A percentile compares a stretch with the other conserved stretches of the same genome.
Conservation (phyloP, 2,888 invertebrate genomes). For the Sicus ferrugineus region DNA sequence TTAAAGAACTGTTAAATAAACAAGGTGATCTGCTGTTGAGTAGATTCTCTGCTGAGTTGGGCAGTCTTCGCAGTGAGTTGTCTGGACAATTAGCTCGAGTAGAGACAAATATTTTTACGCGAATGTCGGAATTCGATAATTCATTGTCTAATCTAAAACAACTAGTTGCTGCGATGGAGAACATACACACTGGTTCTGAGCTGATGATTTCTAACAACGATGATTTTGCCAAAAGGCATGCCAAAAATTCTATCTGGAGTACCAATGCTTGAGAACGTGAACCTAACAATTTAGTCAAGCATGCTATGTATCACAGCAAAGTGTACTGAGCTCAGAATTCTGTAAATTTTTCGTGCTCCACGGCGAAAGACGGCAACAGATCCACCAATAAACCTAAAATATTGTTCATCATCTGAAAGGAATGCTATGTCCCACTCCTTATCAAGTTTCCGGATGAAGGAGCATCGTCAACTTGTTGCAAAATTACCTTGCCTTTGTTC, state of each 20-base stretch:
- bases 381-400: neutral
- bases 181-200: neutral
- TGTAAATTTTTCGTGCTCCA: neutral
- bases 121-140: neutral
- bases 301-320: neutral
- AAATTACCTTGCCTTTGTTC: no score
- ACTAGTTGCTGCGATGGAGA: neutral
- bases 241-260: no score
- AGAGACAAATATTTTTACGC: neutral
- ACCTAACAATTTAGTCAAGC: neutral
- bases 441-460: no score
- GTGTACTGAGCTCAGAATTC: neutral
- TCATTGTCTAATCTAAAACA: neutral
- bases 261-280: neutral
- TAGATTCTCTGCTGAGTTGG: neutral
- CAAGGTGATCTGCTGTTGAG: neutral
- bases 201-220: neutral
- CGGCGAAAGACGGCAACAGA: neutral
- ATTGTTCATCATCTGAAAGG: no score
- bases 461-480: no score
- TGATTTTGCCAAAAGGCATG: no score
- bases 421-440: no score
- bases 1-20: neutral
- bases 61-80: slow-evolving; percentile 3
- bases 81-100: neutral